Evolutionary conservation across 2,797 vertebrate species (phyloP), one percentile per base, ranked within the genome.

Genomic region (Pseudopleuronectes americanus): DNA sequence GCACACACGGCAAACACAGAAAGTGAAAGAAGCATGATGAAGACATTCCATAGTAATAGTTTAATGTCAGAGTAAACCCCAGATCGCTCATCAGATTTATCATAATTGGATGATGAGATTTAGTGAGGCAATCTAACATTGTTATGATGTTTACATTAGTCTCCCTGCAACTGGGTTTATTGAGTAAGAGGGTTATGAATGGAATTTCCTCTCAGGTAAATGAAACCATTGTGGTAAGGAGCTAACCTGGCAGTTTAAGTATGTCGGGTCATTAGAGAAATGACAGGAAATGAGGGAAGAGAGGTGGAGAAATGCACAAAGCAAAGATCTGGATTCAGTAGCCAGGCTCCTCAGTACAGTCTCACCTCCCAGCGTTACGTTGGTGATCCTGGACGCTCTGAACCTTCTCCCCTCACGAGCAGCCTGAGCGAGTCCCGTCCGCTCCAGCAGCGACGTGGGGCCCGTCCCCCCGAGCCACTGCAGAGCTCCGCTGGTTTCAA

Each of bases 321-420:
- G 41, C 41, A 43, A 16, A 43, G 4, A 17, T 43, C 41, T 38
- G 36, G 31, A 10, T 2, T 9, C 31, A 10, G 7, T 31, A 33
- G 31, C 31, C 19, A 1, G 12, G 33, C 16, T 2, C 12, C 16
- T 8, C 1, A 36, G 14, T 22, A 8, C 31, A 14, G 28, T 33
- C 80, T 92, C 63, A 95, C 95, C 94, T 91, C 93, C 93, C 2
- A 95, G 57, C 3, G 93, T 94, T 75, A 95, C 80, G 85, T 94
- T 93, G 77, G 80, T 85, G 66, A 95, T 88, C 76, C 52, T 90
- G 24, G 87, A 90, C 0, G 90, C 89, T 43, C 89, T 79, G 73
- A 95, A 87, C 61, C 68, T 85, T 64, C 74, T 71, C 21, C 90
- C 90, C 33, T 90, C 81, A 1, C 31, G 57, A 3, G 89, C 78